A percentile compares a stretch with the other conserved stretches of the same genome.
phyloP scores from a whole-genome alignment of 2,888 invertebrate genomes.

The Stramonita haemastoma region DNA sequence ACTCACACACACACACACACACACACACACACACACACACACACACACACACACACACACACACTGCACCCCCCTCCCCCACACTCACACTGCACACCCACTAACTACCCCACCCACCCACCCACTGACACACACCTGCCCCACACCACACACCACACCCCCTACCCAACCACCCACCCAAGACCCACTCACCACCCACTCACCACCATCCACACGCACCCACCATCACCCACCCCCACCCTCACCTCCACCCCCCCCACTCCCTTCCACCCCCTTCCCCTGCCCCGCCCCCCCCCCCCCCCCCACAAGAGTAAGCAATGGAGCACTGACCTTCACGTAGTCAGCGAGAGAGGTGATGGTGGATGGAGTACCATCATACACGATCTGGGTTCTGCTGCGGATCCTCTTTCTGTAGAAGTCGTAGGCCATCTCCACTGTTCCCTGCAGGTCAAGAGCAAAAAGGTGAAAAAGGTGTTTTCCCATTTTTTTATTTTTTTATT shows the following conservation, averaged over 20 bases:
- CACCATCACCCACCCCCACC: not conserved
- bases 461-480: no score
- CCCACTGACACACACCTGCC: not conserved
- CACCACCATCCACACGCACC: not conserved
- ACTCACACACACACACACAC: not conserved
- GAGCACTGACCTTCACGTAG: not conserved
- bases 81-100: not conserved
- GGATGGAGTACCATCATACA: not conserved
- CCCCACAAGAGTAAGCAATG: not conserved
- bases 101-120: not conserved
- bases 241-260: not conserved
- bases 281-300: not conserved
- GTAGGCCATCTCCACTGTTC: not conserved
- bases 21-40: not conserved
- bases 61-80: not conserved
- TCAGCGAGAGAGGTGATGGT: not conserved
- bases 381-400: not conserved
- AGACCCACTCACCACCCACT: not conserved
- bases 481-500: no score
- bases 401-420: constrained; percentile 17
- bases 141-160: not conserved
- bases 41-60: not conserved
- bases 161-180: not conserved
- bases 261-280: not conserved
- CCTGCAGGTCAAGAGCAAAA: no score